A percentile compares a stretch with the other conserved stretches of the same genome.
phyloP scores from a whole-genome alignment of 2,797 vertebrate species.

The Periophthalmus magnuspinnatus region DNA sequence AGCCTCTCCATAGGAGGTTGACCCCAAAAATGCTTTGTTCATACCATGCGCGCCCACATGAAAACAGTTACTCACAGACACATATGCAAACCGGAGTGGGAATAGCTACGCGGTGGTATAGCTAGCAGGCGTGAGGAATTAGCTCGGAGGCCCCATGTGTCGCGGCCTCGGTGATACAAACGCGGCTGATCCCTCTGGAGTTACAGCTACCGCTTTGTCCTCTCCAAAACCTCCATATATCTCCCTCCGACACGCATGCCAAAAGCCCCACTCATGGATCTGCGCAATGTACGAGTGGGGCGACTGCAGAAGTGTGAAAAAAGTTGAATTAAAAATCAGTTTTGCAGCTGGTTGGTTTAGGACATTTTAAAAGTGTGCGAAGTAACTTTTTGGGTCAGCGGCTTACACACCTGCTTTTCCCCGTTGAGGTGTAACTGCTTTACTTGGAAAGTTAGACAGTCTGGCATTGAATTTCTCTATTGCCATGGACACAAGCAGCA shows the following conservation, averaged over 20 bases:
- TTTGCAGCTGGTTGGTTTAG: neutral
- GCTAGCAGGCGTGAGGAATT: conserved; percentile 60
- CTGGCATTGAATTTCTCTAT: neutral
- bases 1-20: conserved; percentile 69
- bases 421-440: neutral
- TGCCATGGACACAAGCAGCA: too few relatives aligned
- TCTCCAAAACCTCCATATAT: conserved; percentile 24
- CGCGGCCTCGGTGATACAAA: conserved; percentile 45
- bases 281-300: neutral
- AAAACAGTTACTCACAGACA: conserved; percentile 37
- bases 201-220: conserved; percentile 51
- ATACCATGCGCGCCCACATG: conserved; percentile 44
- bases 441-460: neutral
- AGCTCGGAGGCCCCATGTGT: conserved; percentile 59
- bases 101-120: conserved; percentile 33
- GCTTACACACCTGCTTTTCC: neutral
- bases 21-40: conserved; percentile 68
- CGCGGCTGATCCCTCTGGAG: conserved; percentile 43
- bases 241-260: conserved; percentile 18
- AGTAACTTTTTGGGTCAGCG: neutral
- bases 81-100: conserved; percentile 11
- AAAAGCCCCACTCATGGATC: conserved; percentile 30
- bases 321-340: neutral
- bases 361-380: neutral
- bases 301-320: conserved; percentile 3